A percentile compares a stretch with the other conserved stretches of the same genome.
Evolutionary conservation across 1,140 invertebrate genomes (phyloP).

Genomic region (Mizuhopecten yessoensis): DNA sequence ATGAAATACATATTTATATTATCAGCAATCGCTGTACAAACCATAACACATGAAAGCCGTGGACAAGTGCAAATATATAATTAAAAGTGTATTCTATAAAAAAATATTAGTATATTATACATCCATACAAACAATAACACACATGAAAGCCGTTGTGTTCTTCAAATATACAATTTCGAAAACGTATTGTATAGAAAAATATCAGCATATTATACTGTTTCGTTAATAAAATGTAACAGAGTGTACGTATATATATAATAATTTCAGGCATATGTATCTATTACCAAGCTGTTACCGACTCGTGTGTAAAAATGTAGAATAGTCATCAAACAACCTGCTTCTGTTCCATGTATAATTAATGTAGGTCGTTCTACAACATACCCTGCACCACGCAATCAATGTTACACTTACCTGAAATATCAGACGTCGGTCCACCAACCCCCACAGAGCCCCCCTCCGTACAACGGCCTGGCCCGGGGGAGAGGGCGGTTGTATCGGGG

Average conservation of each 20-base stretch:
- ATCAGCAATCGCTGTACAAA: neutral
- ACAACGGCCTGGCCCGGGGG: neutral
- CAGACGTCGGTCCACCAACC: neutral
- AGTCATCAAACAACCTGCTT: slow-evolving; percentile 5
- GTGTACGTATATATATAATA: neutral
- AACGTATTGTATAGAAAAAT: no score
- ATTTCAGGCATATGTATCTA: neutral
- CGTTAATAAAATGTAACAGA: neutral
- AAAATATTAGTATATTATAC: no score
- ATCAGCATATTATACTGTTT: no score
- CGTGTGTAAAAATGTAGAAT: neutral
- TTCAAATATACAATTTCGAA: no score
- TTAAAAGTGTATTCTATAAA: no score
- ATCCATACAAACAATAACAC: no score
- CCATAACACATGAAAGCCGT: no score
- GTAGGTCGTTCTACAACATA: no score
- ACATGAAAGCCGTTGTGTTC: no score
- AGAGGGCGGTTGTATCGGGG: neutral
- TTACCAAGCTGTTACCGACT: neutral
- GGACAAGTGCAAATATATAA: no score
- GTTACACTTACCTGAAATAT: neutral
- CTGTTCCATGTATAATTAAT: neutral
- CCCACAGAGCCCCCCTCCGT: neutral
- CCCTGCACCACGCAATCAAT: neutral
- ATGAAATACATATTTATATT: slow-evolving; percentile 28